These are phyloP conservation scores for Mactromeris polynyma DNA, from an alignment of 2,888 invertebrate species.

Conservation along the genomic window DNA sequence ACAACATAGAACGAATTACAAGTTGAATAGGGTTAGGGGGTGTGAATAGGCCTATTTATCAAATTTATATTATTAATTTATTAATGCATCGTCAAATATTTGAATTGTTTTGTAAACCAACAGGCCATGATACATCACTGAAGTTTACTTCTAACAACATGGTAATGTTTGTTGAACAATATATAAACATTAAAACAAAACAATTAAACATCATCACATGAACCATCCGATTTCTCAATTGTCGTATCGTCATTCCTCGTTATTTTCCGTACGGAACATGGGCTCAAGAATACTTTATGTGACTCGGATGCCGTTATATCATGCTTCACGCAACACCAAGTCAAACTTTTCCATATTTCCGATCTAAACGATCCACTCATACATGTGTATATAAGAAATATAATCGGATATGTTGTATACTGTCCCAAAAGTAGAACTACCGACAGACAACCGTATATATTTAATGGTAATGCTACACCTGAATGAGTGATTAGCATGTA, in stretches of 20 bases:
- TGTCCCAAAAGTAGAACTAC: constrained; percentile 43
- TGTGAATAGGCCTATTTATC: too few relatives aligned
- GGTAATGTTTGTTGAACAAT: too few relatives aligned
- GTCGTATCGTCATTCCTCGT: not conserved
- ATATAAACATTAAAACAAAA: not conserved
- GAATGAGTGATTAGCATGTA: constrained; percentile 19
- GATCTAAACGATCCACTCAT: constrained; percentile 52
- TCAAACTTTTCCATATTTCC: constrained; percentile 39
- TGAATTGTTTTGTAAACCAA: too few relatives aligned
- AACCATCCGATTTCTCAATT: not conserved
- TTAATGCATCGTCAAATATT: too few relatives aligned
- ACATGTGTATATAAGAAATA: constrained; percentile 52
- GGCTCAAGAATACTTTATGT: constrained; percentile 43
- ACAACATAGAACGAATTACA: too few relatives aligned
- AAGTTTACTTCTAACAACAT: too few relatives aligned
- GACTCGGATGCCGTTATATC: too few relatives aligned
- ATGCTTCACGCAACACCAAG: not conserved
- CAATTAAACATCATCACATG: not conserved
- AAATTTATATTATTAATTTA: too few relatives aligned
- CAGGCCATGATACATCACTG: too few relatives aligned
- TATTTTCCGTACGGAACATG: constrained; percentile 46
- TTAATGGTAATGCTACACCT: constrained; percentile 33
- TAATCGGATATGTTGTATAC: constrained; percentile 45
- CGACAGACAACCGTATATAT: constrained; percentile 43
- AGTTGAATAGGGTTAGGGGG: too few relatives aligned